Percentiles rank a stretch among this genome's conserved stretches.
Conservation (phyloP, 2,113 vertebrate species). For the Clarias gariepinus region DNA sequence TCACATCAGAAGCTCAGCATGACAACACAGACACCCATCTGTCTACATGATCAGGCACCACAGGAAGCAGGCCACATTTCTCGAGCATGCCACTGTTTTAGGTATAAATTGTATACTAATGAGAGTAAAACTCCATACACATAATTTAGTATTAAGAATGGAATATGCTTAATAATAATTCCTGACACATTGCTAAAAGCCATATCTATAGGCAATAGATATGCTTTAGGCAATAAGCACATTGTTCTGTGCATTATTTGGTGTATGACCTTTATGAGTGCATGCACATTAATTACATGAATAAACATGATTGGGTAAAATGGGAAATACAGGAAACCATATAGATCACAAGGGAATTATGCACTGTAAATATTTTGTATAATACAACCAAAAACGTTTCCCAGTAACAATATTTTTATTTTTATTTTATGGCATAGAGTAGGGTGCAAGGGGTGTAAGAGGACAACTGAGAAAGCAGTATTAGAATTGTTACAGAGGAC, state of each 20-base stretch:
- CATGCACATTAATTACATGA: not conserved
- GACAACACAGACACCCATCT: conserved; percentile 44
- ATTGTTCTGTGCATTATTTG: conserved; percentile 41
- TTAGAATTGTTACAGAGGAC: conserved; percentile 18
- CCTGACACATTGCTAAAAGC: conserved; percentile 46
- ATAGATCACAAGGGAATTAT: not conserved
- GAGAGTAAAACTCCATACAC: not conserved
- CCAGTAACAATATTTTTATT: not conserved
- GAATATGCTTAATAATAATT: too few species aligned
- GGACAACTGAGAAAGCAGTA: conserved; percentile 14
- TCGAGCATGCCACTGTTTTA: not conserved
- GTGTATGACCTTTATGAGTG: conserved; percentile 4
- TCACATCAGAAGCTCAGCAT: conserved; percentile 45
- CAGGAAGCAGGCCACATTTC: conserved; percentile 23
- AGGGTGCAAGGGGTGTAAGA: not conserved
- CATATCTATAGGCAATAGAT: too few species aligned
- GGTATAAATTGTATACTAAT: not conserved
- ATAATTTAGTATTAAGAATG: not conserved
- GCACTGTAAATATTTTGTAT: not conserved
- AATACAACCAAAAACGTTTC: not conserved
- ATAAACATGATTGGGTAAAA: not conserved
- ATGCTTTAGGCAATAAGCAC: conserved; percentile 21
- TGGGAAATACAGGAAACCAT: not conserved
- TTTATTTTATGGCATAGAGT: not conserved
- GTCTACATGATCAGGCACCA: conserved; percentile 25